Evolutionary conservation across 2,113 vertebrate genomes (phyloP).

Genomic region (Malurus alboscapulatus): DNA sequence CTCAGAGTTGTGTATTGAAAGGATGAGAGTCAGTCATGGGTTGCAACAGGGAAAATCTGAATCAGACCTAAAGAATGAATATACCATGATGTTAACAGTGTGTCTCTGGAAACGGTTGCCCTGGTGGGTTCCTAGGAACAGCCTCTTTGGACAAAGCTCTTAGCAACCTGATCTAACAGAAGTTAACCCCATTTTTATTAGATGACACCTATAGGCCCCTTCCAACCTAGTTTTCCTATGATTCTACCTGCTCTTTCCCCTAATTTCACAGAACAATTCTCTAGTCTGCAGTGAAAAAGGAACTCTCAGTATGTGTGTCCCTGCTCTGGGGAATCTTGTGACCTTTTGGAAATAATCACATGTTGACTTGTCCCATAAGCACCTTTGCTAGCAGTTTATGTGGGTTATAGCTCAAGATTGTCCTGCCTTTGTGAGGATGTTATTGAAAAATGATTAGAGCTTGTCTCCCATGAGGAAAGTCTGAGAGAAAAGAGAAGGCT

Average conservation of each 20-base stretch:
- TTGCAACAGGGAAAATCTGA: background rate
- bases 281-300: background rate
- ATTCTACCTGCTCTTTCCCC: background rate
- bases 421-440: background rate
- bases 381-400: background rate
- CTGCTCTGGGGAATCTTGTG: background rate
- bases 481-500: background rate
- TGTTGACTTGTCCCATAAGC: background rate
- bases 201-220: background rate
- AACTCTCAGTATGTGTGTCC: fast-evolving
- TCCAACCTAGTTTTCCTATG: background rate
- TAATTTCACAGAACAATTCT: background rate
- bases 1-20: background rate
- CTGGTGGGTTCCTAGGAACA: background rate
- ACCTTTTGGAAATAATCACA: background rate
- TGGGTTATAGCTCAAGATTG: background rate
- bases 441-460: background rate
- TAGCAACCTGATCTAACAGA: background rate
- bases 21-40: background rate
- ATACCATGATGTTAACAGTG: background rate
- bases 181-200: background rate
- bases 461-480: background rate
- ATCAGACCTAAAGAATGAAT: background rate
- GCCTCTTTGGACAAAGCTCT: background rate
- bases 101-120: background rate